Conservation (phyloP, 2,797 vertebrate species). For the Enteromius unitaeniatus region DNA sequence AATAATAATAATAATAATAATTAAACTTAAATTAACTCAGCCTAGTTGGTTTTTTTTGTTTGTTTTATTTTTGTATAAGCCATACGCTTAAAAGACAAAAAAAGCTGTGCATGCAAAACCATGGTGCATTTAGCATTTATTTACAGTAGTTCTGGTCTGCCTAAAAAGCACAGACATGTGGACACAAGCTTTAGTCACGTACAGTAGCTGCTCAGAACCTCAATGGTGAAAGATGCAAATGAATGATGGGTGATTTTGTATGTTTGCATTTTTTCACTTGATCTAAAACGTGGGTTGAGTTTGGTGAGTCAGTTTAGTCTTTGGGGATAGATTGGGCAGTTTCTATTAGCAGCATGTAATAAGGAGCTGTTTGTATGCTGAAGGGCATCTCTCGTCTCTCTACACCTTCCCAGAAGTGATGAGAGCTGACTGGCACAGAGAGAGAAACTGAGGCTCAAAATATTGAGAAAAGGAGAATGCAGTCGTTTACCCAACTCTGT, state of each 20-base stretch:
- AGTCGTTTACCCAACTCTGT: background rate
- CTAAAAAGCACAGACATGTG: background rate
- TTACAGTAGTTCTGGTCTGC: background rate
- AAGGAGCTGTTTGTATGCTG: constrained; percentile 12
- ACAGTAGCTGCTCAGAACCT: background rate
- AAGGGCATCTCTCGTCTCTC: constrained; percentile 26
- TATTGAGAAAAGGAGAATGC: background rate
- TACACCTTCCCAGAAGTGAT: constrained; percentile 5
- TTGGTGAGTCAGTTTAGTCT: background rate
- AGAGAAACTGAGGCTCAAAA: background rate
- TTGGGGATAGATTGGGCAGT: background rate
- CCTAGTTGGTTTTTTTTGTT: no score
- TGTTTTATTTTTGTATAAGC: no score
- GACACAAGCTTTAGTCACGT: background rate
- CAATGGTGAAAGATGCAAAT: constrained; percentile 31
- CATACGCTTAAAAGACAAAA: background rate
- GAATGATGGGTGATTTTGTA: background rate
- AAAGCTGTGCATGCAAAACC: background rate
- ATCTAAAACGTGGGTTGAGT: background rate
- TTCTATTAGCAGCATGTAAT: constrained; percentile 26
- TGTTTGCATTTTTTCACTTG: constrained; percentile 22
- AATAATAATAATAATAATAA: no score
- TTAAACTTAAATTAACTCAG: no score
- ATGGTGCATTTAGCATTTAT: background rate
- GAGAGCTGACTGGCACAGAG: constrained; percentile 5